Percentiles rank a stretch among this genome's conserved stretches.
phyloP scores from a whole-genome alignment of 2,113 vertebrate genomes.

The Eulemur rufifrons region DNA sequence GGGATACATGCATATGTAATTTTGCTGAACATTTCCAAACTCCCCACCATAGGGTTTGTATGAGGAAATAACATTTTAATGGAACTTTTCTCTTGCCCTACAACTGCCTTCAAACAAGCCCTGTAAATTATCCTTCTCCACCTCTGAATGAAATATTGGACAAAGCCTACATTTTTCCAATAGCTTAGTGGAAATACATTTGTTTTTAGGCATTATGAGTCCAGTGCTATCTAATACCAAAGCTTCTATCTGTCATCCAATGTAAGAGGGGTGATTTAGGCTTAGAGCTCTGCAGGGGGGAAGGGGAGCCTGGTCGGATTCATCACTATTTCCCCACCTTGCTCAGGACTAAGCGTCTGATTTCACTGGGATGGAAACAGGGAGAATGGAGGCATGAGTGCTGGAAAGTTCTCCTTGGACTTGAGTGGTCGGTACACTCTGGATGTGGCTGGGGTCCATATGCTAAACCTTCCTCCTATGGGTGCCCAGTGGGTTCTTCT shows the following conservation, averaged over 20 bases:
- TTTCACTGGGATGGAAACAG: not conserved
- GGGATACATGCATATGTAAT: not conserved
- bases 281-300: not conserved
- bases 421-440: no score
- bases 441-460: not conserved
- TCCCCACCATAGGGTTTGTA: not conserved
- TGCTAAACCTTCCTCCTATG: no score
- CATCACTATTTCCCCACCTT: not conserved
- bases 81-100: not conserved
- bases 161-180: not conserved
- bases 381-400: accelerated
- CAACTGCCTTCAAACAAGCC: not conserved
- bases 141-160: not conserved
- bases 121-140: not conserved
- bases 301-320: not conserved
- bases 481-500: not conserved
- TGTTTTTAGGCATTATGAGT: not conserved
- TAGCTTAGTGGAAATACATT: not conserved
- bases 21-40: not conserved
- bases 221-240: not conserved
- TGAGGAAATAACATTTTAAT: not conserved
- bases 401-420: accelerated
- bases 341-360: accelerated
- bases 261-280: not conserved
- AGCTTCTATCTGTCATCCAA: not conserved